A percentile compares a stretch with the other conserved stretches of the same genome.
These are phyloP conservation scores for Drosophila pseudotalamancana DNA, from an alignment of 2,888 invertebrate genomes.

Conservation along the genomic window DNA sequence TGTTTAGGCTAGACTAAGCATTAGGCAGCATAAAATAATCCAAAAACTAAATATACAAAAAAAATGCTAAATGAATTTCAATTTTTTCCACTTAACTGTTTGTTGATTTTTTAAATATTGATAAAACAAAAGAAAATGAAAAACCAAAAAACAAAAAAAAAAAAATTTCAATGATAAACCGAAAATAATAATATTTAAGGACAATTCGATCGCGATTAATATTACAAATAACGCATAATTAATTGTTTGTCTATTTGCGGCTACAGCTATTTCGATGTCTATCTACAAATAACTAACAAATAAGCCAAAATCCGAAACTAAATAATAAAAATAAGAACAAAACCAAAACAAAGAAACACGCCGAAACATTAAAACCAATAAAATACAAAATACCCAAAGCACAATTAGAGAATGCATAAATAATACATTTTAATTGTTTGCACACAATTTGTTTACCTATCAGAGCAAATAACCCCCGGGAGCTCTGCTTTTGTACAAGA, in stretches of 20 bases:
- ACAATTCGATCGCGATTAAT: constrained; percentile 51
- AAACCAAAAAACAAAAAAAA: not conserved
- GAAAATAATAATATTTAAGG: constrained; percentile 49
- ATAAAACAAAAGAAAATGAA: constrained; percentile 10
- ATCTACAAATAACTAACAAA: constrained; percentile 53
- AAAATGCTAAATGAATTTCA: constrained; percentile 16
- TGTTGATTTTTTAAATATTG: constrained; percentile 52
- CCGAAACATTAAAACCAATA: not conserved
- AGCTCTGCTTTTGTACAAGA: no score
- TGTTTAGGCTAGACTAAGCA: constrained; percentile 41
- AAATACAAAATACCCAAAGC: constrained; percentile 20
- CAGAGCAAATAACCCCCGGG: not conserved
- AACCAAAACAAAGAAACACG: not conserved
- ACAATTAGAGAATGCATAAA: constrained; percentile 15
- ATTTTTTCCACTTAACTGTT: constrained; percentile 60
- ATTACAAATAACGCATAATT: constrained; percentile 57
- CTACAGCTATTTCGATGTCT: constrained; percentile 74
- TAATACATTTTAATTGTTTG: constrained; percentile 24
- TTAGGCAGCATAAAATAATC: constrained; percentile 22
- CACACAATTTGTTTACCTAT: constrained; percentile 9
- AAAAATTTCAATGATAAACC: not conserved
- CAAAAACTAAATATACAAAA: not conserved
- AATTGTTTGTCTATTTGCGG: constrained; percentile 72
- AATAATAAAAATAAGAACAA: no score
- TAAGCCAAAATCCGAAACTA: constrained; percentile 28